Evolutionary conservation across 1,140 invertebrate genomes (phyloP), one percentile per base, ranked within the genome.

Genomic region (Sycophaga agraensis): DNA sequence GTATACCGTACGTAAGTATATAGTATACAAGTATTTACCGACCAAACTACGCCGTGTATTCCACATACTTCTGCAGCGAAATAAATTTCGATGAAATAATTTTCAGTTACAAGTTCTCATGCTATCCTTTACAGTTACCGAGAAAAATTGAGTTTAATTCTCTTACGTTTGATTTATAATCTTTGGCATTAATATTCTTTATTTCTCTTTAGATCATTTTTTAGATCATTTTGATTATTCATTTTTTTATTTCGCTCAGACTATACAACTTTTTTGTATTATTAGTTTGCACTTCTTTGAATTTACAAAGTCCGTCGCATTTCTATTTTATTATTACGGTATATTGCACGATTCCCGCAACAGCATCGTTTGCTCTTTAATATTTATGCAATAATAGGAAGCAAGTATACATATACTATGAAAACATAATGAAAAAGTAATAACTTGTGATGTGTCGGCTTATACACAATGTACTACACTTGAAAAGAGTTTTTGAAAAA

Each of bases 371-470:
- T 49, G 24, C 12, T 12, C 40, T 48, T 43, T 40, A 34, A 42
- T 31, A 58, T 45, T 45, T 50, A 57, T 28, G 16, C 17, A 17
- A 57, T 67, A 59, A 64, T 65, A 67, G 60, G 61, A 59, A 58
- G 66, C 62, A 64, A 58, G 28, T 31, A 31, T 31, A 31, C 11
- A 59, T 69, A 67, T 68, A 72, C 65, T 68, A 71, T 68, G 63
- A 70, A 71, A 72, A 72, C 69, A 43, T 70, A 71, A 66, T 66
- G 34, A 61, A 60, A 59, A 61, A 61, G 43, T 51, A 70, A 68
- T 63, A 65, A 68, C 59, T 60, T 16, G 16, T 37, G 35, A 55
- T n/a, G 22, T 39, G 28, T 14, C 16, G 35, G 34, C 21, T 21
- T 35, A 21, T 42, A 7, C 21, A n/a, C 19, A 48, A 26, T 8